Evolutionary conservation across 2,888 invertebrate species (phyloP).

Genomic region (Phengaris arion): DNA sequence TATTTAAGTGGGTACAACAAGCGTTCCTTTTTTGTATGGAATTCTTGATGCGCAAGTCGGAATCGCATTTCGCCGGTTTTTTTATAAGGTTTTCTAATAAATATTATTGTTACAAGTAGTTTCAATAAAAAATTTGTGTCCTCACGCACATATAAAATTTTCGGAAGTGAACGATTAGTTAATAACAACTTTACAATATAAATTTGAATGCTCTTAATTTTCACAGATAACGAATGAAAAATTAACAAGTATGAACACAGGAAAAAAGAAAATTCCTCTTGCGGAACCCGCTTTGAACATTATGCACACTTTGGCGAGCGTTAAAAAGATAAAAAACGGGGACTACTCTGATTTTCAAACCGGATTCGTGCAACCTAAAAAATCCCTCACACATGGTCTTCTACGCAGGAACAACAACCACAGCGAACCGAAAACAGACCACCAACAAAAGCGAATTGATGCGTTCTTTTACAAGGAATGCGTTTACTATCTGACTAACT

Average conservation of each 20-base stretch:
- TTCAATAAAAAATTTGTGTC: too few relatives aligned
- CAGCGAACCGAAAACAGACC: conserved; percentile 58
- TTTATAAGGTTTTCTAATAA: too few relatives aligned
- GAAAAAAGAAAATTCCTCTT: conserved; percentile 70
- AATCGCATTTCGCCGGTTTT: too few relatives aligned
- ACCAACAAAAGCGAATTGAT: conserved; percentile 65
- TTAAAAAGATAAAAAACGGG: conserved; percentile 77
- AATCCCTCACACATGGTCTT: conserved; percentile 70
- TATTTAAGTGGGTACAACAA: too few relatives aligned
- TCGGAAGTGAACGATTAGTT: neutral
- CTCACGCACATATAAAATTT: too few relatives aligned
- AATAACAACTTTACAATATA: too few relatives aligned
- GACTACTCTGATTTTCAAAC: conserved; percentile 77
- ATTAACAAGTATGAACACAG: conserved; percentile 61
- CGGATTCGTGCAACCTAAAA: conserved; percentile 58
- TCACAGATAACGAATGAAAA: conserved; percentile 70
- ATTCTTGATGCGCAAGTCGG: too few relatives aligned
- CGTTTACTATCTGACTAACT: conserved; percentile 88
- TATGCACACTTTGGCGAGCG: conserved; percentile 78
- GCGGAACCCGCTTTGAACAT: conserved; percentile 81
- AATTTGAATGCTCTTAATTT: conserved; percentile 10
- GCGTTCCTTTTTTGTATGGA: too few relatives aligned
- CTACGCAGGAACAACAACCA: conserved; percentile 61
- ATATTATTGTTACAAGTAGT: too few relatives aligned
- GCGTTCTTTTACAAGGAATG: conserved; percentile 87